Base-by-base conservation (phyloP, 2,113 vertebrate genomes). In the Brachionichthys hirsutus region DNA sequence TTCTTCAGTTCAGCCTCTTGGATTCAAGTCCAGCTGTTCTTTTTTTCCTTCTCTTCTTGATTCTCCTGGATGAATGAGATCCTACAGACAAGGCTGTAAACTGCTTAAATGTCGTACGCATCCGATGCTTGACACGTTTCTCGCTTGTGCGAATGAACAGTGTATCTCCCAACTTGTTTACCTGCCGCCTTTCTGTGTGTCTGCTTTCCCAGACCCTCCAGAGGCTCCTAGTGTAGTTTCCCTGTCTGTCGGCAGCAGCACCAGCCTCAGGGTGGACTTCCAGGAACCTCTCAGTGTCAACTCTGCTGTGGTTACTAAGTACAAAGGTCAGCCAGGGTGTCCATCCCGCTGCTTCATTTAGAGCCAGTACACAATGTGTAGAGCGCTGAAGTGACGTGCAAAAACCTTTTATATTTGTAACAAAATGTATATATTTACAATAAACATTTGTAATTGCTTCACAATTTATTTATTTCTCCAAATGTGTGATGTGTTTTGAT, bases 231-330 rank as follows among this genome's bases (percentile, higher is more conserved):
- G 85, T 64, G 87, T 72, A 0, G 92, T 94, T 34, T 83, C 78
- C 51, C 89, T 97, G 47, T 94, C 91, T 0, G 93, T 95, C 77
- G 92, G 87, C 85, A 93, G 94, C 85, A 93, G 88, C 83, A 88
- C 84, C 75, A 94, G 92, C 0, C 80, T 97, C 42, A 91, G 88
- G 62, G 92, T 95, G 66, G 89, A 92, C 65, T 94, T 94, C 85
- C 92, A 92, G 62, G 94, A 96, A 79, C 94, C 95, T 15, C 81
- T 91, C 13, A 93, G 92, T 0, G 86, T 94, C 80, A 94, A 94
- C 58, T 93, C 93, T 0, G 94, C 95, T 0, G 88, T 95, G 1
- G 92, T 96, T 70, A 97, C 95, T 69, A 96, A 94, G 78, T 97
- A 95, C 82, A 94, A 92, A 85, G 94, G 95, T 97, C 59, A 80